These are phyloP conservation scores for Troides aeacus DNA, from an alignment of 2,888 invertebrate genomes.

Conservation along the genomic window DNA sequence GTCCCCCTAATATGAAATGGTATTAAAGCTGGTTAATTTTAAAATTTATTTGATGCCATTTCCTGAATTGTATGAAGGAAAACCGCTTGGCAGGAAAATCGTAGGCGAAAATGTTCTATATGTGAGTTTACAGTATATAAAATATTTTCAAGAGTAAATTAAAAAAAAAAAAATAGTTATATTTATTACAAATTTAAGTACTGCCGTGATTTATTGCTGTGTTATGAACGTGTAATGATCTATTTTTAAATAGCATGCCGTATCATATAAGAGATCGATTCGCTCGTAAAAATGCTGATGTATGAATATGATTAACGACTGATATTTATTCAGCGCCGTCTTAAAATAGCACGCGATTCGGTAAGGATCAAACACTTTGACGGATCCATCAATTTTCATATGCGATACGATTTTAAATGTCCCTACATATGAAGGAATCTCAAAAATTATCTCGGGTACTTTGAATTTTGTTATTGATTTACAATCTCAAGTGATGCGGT, in stretches of 20 bases:
- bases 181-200: not conserved
- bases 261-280: conserved; percentile 3
- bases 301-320: conserved; percentile 26
- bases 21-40: too few species aligned
- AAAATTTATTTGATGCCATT: too few species aligned
- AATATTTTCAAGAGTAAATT: not conserved
- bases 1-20: too few species aligned
- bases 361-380: conserved; percentile 13
- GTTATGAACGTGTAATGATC: conserved; percentile 1
- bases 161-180: not conserved
- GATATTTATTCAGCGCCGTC: conserved; percentile 8
- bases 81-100: not conserved
- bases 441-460: too few species aligned
- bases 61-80: too few species aligned
- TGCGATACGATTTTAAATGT: not conserved
- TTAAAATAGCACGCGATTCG: conserved; percentile 22
- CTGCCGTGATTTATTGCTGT: not conserved
- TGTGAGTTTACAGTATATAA: not conserved
- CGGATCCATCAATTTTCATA: conserved; percentile 15
- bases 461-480: too few species aligned
- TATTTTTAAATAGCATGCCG: not conserved
- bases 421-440: not conserved
- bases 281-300: conserved; percentile 12
- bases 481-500: too few species aligned
- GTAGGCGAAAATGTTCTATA: not conserved